Conservation (phyloP, 2,797 vertebrate species). For the Pogonophryne albipinna region DNA sequence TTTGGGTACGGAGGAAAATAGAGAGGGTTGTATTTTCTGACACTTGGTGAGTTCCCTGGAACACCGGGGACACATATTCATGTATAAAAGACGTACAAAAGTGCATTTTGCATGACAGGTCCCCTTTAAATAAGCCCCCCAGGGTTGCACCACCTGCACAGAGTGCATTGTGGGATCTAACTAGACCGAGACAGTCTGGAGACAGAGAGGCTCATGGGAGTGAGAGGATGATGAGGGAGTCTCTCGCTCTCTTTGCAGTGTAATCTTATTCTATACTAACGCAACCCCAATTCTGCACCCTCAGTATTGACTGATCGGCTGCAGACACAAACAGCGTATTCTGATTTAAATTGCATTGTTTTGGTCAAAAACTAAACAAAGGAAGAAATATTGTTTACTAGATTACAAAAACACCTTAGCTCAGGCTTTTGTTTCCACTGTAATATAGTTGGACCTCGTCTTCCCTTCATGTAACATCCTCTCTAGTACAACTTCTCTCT, state of each 20-base stretch:
- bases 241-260: conserved; percentile 55
- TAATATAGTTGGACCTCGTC: background rate
- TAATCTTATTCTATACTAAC: conserved; percentile 51
- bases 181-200: conserved; percentile 50
- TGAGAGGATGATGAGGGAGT: conserved; percentile 39
- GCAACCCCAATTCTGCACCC: conserved; percentile 23
- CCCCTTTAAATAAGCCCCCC: conserved; percentile 7
- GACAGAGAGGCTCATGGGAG: conserved; percentile 44
- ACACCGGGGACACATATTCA: too few relatives aligned
- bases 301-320: conserved; percentile 10
- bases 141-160: conserved; percentile 4
- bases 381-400: background rate
- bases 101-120: too few relatives aligned
- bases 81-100: too few relatives aligned
- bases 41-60: too few relatives aligned
- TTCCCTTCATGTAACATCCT: background rate
- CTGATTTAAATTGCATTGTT: background rate
- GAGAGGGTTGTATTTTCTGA: too few relatives aligned
- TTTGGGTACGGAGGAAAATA: too few relatives aligned
- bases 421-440: background rate
- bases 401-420: background rate
- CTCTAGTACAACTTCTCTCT: background rate
- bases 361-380: background rate
- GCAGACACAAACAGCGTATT: background rate
- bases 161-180: conserved; percentile 19